phyloP scores from a whole-genome alignment of 2,888 invertebrate species.

The Eilema sororculum region DNA sequence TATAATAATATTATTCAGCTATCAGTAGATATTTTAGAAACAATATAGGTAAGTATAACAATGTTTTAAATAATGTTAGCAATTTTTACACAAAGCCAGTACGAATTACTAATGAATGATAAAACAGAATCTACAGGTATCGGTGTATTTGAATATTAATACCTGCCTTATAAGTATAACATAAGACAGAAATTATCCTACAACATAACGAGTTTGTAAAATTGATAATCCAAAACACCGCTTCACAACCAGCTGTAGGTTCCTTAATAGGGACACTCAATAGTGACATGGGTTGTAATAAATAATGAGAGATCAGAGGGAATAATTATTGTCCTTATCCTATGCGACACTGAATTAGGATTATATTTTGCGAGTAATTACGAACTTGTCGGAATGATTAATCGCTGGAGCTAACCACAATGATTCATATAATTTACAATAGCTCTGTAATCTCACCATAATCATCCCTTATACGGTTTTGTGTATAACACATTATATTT shows the following conservation, averaged over 20 bases:
- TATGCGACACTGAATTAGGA: background rate
- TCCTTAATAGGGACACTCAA: background rate
- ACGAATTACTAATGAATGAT: background rate
- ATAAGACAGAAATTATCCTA: background rate
- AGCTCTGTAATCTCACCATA: background rate
- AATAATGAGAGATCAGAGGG: slow-evolving; percentile 13
- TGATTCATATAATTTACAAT: background rate
- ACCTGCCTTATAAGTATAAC: too few species aligned
- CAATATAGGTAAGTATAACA: too few species aligned
- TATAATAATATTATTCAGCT: too few species aligned
- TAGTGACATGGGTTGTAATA: slow-evolving; percentile 3
- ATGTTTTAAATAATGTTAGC: too few species aligned
- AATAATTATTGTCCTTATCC: background rate
- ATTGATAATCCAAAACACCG: background rate
- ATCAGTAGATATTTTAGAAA: too few species aligned
- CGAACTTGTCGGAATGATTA: background rate
- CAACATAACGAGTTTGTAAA: background rate
- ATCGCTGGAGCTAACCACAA: background rate
- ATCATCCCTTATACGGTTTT: background rate
- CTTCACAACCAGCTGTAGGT: background rate
- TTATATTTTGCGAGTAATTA: slow-evolving; percentile 3
- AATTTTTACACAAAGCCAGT: too few species aligned
- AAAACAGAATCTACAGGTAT: background rate
- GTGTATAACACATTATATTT: background rate
- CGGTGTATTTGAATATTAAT: background rate